Evolutionary conservation across 2,797 vertebrate genomes (phyloP).

Genomic region (Microctenopoma lineatum): DNA sequence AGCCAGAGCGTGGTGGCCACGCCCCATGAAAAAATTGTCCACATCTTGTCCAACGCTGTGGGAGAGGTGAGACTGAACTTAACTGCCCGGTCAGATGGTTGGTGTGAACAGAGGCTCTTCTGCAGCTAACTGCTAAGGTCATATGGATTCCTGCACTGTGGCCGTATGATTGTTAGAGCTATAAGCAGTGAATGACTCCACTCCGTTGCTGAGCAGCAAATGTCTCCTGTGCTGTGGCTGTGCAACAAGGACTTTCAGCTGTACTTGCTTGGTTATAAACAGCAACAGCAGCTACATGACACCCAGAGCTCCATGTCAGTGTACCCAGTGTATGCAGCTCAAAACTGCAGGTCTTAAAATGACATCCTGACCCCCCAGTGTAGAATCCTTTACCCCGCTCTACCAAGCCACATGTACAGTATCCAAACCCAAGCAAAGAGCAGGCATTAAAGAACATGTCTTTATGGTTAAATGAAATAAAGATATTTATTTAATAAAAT

Average conservation of each 20-base stretch:
- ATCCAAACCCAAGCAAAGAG: too few species aligned
- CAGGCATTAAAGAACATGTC: too few species aligned
- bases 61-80: constrained; percentile 87
- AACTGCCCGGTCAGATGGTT: neutral
- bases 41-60: constrained; percentile 95
- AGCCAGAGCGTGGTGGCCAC: constrained; percentile 96
- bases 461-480: too few species aligned
- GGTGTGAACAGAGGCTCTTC: neutral
- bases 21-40: constrained; percentile 96
- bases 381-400: neutral
- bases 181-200: neutral
- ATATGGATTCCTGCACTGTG: neutral
- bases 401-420: neutral
- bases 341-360: neutral
- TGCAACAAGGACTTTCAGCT: neutral
- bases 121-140: neutral
- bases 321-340: constrained; percentile 1
- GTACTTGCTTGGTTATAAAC: constrained; percentile 34
- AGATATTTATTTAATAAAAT: too few species aligned
- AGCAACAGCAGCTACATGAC: constrained; percentile 37
- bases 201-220: constrained; percentile 11
- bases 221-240: neutral
- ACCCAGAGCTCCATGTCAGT: constrained; percentile 9
- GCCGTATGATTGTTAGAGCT: neutral
- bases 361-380: neutral